These are phyloP conservation scores for Hemicordylus capensis DNA, from an alignment of 2,113 vertebrate species.

Conservation along the genomic window DNA sequence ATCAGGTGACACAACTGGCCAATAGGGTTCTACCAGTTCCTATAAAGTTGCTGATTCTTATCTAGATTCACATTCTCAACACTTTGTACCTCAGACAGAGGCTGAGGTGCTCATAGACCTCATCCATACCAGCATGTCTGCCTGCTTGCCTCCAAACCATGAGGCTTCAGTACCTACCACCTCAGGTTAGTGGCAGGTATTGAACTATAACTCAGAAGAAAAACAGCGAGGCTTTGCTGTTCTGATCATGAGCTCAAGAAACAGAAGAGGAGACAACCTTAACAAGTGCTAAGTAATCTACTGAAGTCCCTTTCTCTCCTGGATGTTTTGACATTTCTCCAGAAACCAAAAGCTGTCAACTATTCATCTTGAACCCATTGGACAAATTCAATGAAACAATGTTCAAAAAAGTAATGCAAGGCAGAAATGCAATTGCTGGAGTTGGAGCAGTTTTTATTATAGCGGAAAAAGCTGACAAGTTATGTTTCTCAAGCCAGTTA, in stretches of 20 bases:
- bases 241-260: accelerated
- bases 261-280: not conserved
- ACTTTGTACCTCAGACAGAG: not conserved
- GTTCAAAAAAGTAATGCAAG: not conserved
- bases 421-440: not conserved
- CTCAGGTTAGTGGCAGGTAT: constrained; percentile 4
- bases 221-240: not conserved
- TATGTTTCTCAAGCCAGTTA: not conserved
- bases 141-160: not conserved
- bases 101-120: not conserved
- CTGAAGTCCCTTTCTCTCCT: not conserved
- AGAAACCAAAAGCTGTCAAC: not conserved
- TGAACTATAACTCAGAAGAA: not conserved
- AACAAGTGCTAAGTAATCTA: not conserved
- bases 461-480: not conserved
- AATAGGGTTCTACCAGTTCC: not conserved
- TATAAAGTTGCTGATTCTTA: not conserved
- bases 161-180: not conserved
- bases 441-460: not conserved
- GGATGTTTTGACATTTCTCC: not conserved
- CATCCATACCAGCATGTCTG: too few relatives aligned
- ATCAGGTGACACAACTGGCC: not conserved
- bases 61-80: not conserved
- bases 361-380: not conserved
- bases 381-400: not conserved